phyloP scores from a whole-genome alignment of 2,797 vertebrate species.

The Peromyscus melanophrys region DNA sequence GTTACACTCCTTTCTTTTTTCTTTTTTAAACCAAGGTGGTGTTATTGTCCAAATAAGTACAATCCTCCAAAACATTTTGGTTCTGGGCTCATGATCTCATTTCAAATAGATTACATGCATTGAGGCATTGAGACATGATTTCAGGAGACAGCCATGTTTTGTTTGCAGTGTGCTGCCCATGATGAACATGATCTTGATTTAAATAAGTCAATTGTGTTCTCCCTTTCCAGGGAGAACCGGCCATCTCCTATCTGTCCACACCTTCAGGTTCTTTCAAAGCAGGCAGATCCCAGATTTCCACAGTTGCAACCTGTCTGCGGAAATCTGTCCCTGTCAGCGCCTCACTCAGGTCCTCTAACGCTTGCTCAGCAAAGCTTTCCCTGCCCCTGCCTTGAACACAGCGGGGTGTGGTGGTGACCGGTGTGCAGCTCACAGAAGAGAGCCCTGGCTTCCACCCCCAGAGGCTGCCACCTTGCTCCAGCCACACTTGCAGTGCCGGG shows the following conservation, averaged over 20 bases:
- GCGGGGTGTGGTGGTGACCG: background rate
- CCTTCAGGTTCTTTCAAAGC: background rate
- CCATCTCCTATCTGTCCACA: too few species aligned
- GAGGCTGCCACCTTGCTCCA: background rate
- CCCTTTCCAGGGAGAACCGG: background rate
- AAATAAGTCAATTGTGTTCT: background rate
- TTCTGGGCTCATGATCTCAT: background rate
- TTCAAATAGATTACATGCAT: background rate
- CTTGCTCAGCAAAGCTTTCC: background rate
- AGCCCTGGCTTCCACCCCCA: too few species aligned
- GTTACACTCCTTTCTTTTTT: rapidly evolving
- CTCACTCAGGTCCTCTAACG: background rate
- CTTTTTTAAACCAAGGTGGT: background rate
- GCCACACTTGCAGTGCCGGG: background rate
- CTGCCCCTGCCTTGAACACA: background rate
- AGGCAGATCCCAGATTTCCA: background rate
- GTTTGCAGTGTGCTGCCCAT: background rate
- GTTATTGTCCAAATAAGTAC: background rate
- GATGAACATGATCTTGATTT: background rate
- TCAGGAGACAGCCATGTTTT: background rate
- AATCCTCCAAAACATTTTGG: background rate
- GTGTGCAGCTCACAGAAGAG: background rate
- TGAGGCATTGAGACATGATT: background rate
- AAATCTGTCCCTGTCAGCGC: too few species aligned
- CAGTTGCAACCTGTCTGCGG: background rate